phyloP scores from a whole-genome alignment of 2,797 vertebrate species.

The Sitta carolinensis region DNA sequence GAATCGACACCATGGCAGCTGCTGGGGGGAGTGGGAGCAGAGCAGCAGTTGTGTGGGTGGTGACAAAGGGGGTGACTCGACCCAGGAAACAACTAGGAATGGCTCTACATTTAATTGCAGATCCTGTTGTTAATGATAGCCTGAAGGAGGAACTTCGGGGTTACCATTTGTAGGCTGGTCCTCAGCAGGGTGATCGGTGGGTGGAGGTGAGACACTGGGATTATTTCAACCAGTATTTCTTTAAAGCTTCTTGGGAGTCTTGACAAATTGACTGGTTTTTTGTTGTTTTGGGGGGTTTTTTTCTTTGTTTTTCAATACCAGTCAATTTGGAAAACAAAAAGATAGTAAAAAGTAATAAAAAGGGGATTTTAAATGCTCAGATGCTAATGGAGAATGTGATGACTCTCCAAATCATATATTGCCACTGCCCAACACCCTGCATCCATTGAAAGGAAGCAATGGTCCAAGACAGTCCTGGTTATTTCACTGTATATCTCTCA shows the following conservation, averaged over 20 bases:
- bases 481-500: neutral
- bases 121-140: neutral
- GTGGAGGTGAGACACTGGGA: neutral
- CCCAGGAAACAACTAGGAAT: neutral
- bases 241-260: neutral
- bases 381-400: neutral
- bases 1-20: fast-evolving
- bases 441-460: neutral
- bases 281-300: too few relatives aligned
- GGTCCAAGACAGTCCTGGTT: neutral
- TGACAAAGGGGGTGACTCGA: neutral
- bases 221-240: neutral
- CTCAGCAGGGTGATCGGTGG: neutral
- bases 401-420: fast-evolving
- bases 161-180: neutral
- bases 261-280: too few relatives aligned
- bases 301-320: fast-evolving
- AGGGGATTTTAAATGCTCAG: neutral
- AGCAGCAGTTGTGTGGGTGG: neutral
- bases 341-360: neutral
- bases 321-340: neutral
- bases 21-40: neutral
- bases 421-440: neutral
- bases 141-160: neutral
- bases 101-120: neutral